Base-by-base conservation (phyloP, 2,797 vertebrate species). In the Synanceia verrucosa region DNA sequence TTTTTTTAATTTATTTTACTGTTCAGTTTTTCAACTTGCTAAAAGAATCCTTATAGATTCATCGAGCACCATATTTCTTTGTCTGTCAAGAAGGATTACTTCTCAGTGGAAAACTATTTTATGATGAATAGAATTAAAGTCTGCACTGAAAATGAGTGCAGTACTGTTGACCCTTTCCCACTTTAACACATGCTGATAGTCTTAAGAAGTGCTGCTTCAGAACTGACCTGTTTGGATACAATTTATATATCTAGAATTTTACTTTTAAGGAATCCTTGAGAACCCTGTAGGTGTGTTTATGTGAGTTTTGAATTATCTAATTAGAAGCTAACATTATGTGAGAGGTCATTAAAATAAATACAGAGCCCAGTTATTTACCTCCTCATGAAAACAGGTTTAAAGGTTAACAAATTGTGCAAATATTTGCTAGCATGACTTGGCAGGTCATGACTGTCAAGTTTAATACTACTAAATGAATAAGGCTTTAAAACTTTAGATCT, bases 81-180 rank as follows among this genome's bases (percentile, higher is more conserved):
- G 48, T 71, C 46, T 64, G 61, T 65, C 37, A 62, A 41, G 44
- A 39, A 18, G 31, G 51, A 67, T 72, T 51, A 34, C 52, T 64
- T 46, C 59, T 65, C 26, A 68, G 7, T 43, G 14, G 3, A 50
- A 55, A 60, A 43, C 13, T n/a, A 55, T 55, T 67, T 39, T 18
- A 71, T 43, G 28, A 70, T 66, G 19, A 65, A 41, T 82, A 9
- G 24, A 39, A 47, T 75, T n/a, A 58, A 55, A 53, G 11, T 44
- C 65, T 63, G 28, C 18, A 4, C 55, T 19, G 39, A 23, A 44
- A 51, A 28, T 68, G 39, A 51, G 10, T 46, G 68, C 29, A n/a
- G n/a, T 61, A 36, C 12, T 31, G 21, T 41, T 64, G 28, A 65
- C 2, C 55, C 14, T 13, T 16, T 48, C 29, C 9, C 9, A 1